Percentiles rank a stretch among this genome's conserved stretches.
Conservation (phyloP, 2,888 invertebrate genomes). For the Thymelicus acteon region DNA sequence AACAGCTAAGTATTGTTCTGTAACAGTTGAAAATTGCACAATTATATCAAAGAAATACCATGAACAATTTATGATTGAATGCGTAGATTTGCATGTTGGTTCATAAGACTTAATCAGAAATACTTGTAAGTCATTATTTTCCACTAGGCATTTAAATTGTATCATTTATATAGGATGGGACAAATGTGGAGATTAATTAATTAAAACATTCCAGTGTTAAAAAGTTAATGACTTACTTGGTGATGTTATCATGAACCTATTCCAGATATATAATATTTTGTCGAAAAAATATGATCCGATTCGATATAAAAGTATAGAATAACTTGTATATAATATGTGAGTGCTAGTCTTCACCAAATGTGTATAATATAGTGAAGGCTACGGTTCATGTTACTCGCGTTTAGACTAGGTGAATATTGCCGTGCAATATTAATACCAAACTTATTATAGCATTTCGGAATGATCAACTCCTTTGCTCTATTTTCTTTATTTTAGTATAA, state of each 20-base stretch:
- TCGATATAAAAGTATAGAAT: neutral
- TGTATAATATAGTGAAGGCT: conserved; percentile 55
- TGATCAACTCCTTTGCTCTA: conserved; percentile 5
- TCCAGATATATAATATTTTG: neutral
- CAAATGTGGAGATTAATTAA: neutral
- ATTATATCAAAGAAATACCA: no score
- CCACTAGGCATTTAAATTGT: no score
- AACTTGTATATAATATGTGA: conserved; percentile 14
- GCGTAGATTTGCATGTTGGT: no score
- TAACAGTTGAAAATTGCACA: no score
- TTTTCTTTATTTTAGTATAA: conserved; percentile 16
- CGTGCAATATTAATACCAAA: conserved; percentile 52
- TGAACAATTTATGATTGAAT: no score
- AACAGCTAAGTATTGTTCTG: no score
- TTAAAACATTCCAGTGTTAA: conserved; percentile 8
- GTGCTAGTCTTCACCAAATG: conserved; percentile 59
- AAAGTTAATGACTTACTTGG: no score
- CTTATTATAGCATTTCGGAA: conserved; percentile 22
- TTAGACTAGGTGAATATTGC: conserved; percentile 23
- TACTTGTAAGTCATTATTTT: no score
- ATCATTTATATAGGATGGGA: no score
- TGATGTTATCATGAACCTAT: neutral
- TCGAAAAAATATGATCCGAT: neutral
- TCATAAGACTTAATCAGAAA: no score
- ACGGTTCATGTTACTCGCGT: conserved; percentile 34